Evolutionary conservation across 2,113 vertebrate species (phyloP).

Genomic region (Chrysochloris asiatica): DNA sequence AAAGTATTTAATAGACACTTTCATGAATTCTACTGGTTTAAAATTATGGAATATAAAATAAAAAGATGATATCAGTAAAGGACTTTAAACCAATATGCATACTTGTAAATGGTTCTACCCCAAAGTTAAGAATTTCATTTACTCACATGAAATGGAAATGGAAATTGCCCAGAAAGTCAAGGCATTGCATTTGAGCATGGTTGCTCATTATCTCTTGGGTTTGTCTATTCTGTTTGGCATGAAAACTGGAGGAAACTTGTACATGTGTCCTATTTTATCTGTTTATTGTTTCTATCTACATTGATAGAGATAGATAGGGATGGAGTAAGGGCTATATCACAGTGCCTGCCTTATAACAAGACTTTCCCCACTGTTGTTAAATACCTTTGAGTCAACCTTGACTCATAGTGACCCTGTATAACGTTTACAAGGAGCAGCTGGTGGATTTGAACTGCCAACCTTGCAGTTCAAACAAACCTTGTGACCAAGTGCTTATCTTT

Average conservation of each 20-base stretch:
- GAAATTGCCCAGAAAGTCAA: neutral
- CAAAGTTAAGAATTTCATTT: neutral
- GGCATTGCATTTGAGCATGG: neutral
- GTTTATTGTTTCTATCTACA: neutral
- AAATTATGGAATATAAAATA: neutral
- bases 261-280: neutral
- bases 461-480: no score
- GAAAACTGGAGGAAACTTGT: neutral
- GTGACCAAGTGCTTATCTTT: no score
- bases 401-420: no score
- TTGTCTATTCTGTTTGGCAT: neutral
- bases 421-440: no score
- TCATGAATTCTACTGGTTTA: neutral
- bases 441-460: no score
- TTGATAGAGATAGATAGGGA: neutral
- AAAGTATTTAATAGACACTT: neutral
- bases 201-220: neutral
- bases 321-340: neutral
- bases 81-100: neutral
- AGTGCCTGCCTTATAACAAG: no score
- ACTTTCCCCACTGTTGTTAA: no score
- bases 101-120: neutral
- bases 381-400: no score
- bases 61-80: constrained; percentile 1
- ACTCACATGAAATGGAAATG: neutral